phyloP scores from a whole-genome alignment of 2,797 vertebrate genomes.

The Artibeus lituratus region DNA sequence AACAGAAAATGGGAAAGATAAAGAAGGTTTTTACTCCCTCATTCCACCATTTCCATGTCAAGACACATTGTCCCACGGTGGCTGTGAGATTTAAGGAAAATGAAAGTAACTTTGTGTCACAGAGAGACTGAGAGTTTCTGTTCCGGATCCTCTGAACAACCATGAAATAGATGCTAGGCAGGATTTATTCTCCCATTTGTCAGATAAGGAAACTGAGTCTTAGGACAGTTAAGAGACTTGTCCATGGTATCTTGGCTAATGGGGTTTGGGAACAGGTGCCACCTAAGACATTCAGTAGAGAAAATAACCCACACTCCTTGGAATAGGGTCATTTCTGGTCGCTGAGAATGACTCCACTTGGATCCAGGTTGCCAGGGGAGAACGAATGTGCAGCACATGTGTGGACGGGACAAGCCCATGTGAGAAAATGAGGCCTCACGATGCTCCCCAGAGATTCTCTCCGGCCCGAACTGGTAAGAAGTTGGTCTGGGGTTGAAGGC shows the following conservation, averaged over 20 bases:
- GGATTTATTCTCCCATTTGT: not conserved
- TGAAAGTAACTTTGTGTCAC: not conserved
- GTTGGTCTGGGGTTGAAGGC: not conserved
- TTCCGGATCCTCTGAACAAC: not conserved
- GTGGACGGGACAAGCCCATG: not conserved
- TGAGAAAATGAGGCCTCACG: not conserved
- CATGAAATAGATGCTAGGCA: not conserved
- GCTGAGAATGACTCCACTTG: not conserved
- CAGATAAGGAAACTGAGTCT: slow-evolving; percentile 12
- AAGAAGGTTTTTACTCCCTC: not conserved
- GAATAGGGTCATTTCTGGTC: not conserved
- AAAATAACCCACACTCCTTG: not conserved
- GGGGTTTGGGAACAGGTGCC: not conserved
- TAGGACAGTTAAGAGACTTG: not conserved
- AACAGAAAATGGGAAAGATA: slow-evolving; percentile 27
- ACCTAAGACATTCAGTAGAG: not conserved
- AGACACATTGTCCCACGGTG: not conserved
- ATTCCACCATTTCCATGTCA: slow-evolving; percentile 14
- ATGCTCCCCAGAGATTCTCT: not conserved
- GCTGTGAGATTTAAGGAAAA: not conserved
- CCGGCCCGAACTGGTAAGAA: not conserved
- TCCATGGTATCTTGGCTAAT: not conserved
- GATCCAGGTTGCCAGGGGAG: not conserved
- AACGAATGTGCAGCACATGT: not conserved
- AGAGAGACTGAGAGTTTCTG: not conserved